Evolutionary conservation across 2,797 vertebrate species (phyloP), one percentile per base, ranked within the genome.

Genomic region (Buphagus erythrorhynchus): DNA sequence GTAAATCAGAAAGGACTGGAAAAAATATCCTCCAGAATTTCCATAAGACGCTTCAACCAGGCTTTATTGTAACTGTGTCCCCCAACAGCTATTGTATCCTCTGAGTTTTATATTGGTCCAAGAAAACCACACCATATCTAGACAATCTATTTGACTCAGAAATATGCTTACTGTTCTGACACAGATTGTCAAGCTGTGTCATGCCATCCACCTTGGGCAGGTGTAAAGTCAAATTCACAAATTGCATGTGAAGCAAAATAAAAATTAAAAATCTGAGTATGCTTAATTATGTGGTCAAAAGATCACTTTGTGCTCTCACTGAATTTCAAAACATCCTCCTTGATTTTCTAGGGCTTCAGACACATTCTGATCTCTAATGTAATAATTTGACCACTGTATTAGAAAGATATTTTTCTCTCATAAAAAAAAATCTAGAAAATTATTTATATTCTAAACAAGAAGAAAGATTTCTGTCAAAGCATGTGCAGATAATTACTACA

Each of bases 281-380:
- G 52, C 77, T 92, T 83, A 87, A 95, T 92, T 97, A 85, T 7
- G 1, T 73, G 59, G 26, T 87, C 62, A 78, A 94, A 96, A 65
- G 67, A 82, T 79, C 76, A 84, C 11, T 72, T 88, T 76, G 49
- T 78, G 86, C 38, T 33, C 25, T 73, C 18, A 69, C 24, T 88
- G 79, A 87, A 92, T 77, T 54, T 85, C 90, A 94, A 79, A 76
- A 49, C 33, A 18, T 68, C 26, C 69, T 57, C 17, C 31, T 85
- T 92, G 78, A 20, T 95, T 63, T 94, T 71, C 72, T 31, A 68
- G 16, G 12, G 38, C 33, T 57, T 19, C 65, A 67, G 43, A 51
- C 6, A 15, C 11, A 22, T 92, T 81, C 20, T 29, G 16, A n/a
- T 77, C 11, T 71, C 22, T 68, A 72, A 25, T 13, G 26, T 46